phyloP scores from a whole-genome alignment of 2,797 vertebrate species.

The Sebastes melanostomus region DNA sequence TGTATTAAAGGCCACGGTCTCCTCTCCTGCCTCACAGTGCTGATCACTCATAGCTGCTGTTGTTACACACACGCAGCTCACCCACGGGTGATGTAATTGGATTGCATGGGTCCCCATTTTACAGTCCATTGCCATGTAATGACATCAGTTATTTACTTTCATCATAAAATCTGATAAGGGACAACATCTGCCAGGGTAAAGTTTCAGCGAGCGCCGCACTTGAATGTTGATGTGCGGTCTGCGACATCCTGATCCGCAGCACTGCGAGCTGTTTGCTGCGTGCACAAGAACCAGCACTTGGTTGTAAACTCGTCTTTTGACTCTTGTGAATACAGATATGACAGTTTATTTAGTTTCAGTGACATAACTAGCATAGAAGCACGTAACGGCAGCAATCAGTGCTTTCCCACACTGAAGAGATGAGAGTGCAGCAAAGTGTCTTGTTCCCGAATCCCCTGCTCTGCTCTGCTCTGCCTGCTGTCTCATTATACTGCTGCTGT shows the following conservation, averaged over 20 bases:
- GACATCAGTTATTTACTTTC: slow-evolving; percentile 81
- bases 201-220: slow-evolving; percentile 48
- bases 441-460: slow-evolving; percentile 52
- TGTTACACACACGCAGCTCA: slow-evolving; percentile 56
- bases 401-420: slow-evolving; percentile 31
- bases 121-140: slow-evolving; percentile 77
- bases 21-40: slow-evolving; percentile 50
- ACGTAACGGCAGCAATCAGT: slow-evolving; percentile 28
- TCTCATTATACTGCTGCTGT: slow-evolving; percentile 75
- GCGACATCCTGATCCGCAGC: slow-evolving; percentile 19
- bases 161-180: slow-evolving; percentile 75
- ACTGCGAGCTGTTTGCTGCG: background rate
- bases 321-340: slow-evolving; percentile 2
- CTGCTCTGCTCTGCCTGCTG: slow-evolving; percentile 60
- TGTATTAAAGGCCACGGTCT: slow-evolving; percentile 45
- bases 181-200: slow-evolving; percentile 72
- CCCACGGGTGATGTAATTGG: slow-evolving; percentile 76
- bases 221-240: slow-evolving; percentile 66
- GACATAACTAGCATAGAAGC: background rate
- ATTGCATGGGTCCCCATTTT: slow-evolving; percentile 75
- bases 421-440: slow-evolving; percentile 60
- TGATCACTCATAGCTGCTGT: slow-evolving; percentile 58
- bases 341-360: slow-evolving; percentile 32
- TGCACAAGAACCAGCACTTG: slow-evolving; percentile 29
- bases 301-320: slow-evolving; percentile 28